These are phyloP conservation scores for Zhuqinia jingwanae DNA, from an alignment of 2,888 invertebrate species.

Conservation along the genomic window DNA sequence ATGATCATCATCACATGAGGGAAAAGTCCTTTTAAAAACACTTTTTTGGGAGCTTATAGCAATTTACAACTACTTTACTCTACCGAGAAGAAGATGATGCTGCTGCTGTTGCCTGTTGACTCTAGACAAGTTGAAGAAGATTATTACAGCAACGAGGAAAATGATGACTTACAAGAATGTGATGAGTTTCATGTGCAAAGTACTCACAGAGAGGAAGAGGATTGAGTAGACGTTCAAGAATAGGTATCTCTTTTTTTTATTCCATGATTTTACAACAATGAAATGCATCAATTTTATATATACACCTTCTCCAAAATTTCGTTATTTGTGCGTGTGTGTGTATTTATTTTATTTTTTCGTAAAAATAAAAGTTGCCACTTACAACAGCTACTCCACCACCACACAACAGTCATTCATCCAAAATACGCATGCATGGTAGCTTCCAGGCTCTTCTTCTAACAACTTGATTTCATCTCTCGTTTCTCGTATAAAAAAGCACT, in stretches of 20 bases:
- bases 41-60: neutral
- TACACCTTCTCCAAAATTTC: constrained; percentile 9
- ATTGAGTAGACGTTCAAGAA: constrained; percentile 54
- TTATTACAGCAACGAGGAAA: too few relatives aligned
- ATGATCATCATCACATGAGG: constrained; percentile 57
- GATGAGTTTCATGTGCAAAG: constrained; percentile 57
- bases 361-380: constrained; percentile 58
- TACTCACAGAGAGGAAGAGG: too few relatives aligned
- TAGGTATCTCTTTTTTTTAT: too few relatives aligned
- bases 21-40: constrained; percentile 56
- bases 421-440: too few relatives aligned
- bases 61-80: neutral
- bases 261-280: neutral
- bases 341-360: neutral
- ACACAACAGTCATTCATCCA: constrained; percentile 15
- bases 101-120: constrained; percentile 59
- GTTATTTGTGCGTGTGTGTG: neutral
- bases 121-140: constrained; percentile 42
- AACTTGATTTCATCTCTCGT: constrained; percentile 42
- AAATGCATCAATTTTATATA: too few relatives aligned
- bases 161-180: too few relatives aligned
- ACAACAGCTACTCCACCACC: constrained; percentile 16
- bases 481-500: constrained; percentile 25
- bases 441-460: constrained; percentile 30
- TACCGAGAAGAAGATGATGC: constrained; percentile 2